Evolutionary conservation across 2,888 invertebrate genomes (phyloP).

Genomic region (Mythimna impura): DNA sequence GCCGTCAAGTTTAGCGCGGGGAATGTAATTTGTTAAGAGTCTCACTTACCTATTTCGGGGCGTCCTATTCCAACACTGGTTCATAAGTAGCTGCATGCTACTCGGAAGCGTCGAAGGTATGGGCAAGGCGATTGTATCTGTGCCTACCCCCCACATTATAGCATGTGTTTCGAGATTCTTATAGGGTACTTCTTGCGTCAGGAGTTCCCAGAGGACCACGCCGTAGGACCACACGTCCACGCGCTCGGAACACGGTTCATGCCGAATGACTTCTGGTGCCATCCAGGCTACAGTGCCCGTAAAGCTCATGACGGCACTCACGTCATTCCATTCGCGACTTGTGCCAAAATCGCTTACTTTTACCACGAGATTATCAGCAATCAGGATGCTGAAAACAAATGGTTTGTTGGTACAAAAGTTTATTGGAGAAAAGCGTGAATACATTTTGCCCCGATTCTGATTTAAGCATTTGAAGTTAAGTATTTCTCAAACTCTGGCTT

Average conservation of each 20-base stretch:
- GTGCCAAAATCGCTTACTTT: constrained; percentile 99
- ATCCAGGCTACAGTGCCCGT: constrained; percentile 99
- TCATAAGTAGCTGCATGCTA: constrained; percentile 96
- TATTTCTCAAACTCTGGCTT: too few species aligned
- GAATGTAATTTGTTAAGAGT: background rate
- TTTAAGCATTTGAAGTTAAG: too few species aligned
- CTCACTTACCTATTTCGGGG: constrained; percentile 93
- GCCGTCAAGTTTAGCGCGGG: background rate
- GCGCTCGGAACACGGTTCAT: constrained; percentile 98
- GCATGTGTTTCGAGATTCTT: constrained; percentile 96
- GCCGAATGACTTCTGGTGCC: constrained; percentile 99
- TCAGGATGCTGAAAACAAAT: constrained; percentile 92
- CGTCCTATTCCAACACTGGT: constrained; percentile 97
- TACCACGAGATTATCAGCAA: constrained; percentile 94
- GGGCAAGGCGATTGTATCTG: constrained; percentile 97
- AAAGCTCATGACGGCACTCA: constrained; percentile 98
- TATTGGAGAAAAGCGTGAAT: background rate
- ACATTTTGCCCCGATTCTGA: background rate
- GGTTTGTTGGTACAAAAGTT: background rate
- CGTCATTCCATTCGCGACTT: constrained; percentile 98
- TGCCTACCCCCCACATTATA: constrained; percentile 99
- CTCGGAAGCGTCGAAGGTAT: constrained; percentile 97
- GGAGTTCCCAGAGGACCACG: constrained; percentile 99
- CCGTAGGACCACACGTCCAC: constrained; percentile 99
- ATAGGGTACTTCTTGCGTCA: constrained; percentile 94